Base-by-base conservation (phyloP, 2,113 vertebrate species). In the Xiphophorus couchianus region DNA sequence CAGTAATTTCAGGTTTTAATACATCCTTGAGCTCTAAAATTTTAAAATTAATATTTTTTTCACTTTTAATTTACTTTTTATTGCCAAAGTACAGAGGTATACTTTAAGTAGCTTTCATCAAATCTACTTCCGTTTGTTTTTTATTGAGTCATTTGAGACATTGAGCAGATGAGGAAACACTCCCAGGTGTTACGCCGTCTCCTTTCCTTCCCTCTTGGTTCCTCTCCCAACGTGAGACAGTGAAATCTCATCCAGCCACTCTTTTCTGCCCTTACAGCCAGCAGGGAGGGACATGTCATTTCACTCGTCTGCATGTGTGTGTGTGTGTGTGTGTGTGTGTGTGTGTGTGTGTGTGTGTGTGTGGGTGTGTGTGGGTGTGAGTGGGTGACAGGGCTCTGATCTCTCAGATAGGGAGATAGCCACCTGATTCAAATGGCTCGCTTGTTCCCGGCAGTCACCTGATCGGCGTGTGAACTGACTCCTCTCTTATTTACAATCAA, bases 401-500 rank as follows among this genome's bases (percentile, higher is more conserved):
- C 95, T 95, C 95, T 92, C 91, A 92, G 93, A 95, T 95, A 94
- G 93, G 93, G 93, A 96, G 95, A 96, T 94, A 96, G 94, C 94
- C 95, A 95, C 94, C 95, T 94, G 95, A 96, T 95, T 95, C 95
- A 96, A 97, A 97, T 95, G 93, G 91, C 90, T 92, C 91, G 93
- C 93, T 96, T 97, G 96, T 97, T 96, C 96, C 94, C 93, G 78
- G 87, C 88, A 67, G 96, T 96, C 90, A 96, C 94, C 88, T 86
- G 95, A 96, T 97, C 95, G 83, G 95, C 95, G 95, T 97, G 96
- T 96, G 96, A 97, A 97, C 95, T 95, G 92, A 93, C 90, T 93
- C 90, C 88, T 90, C 91, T 91, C 94, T 96, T 95, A 94, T 95
- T 95, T 95, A 95, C 93, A 94, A 94, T 93, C 92, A 93, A 88